Base-by-base conservation (phyloP, 1,140 invertebrate species). In the Schlechtendalia chinensis region DNA sequence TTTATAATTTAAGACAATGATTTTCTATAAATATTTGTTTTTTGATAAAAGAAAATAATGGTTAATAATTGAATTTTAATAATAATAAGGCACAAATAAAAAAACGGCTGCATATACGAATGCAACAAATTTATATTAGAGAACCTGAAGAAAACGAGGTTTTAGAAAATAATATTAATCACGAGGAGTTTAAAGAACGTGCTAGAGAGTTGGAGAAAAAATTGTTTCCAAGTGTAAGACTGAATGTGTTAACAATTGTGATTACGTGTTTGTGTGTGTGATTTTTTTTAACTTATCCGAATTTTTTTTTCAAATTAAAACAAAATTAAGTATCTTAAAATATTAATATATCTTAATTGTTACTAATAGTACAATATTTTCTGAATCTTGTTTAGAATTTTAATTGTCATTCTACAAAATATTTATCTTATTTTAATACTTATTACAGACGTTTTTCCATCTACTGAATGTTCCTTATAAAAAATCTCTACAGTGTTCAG, bases 131-230 rank as follows among this genome's bases (percentile, higher is more conserved):
- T 79, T 79, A 61, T 79, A 79, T 47, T 47, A 79, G 53, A 79
- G 58, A 79, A 63, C 75, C 75, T 19, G 75, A 32, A 79, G 39
- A 47, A 45, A 39, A 79, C 61, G 75, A 79, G 39, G 27, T 63
- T 45, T 79, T 79, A 63, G 56, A 79, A 45, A 79, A 79, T 79
- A 50, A 71, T 69, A n/a, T n/a, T n/a, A 59, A 77, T 53, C 58
- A 47, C 24, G 75, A 79, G 63, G 88, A 92, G 85, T 93, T 93
- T 85, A 89, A 92, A 86, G 91, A 93, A 86, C 88, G 92, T 81
- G 91, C 93, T 71, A 93, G 92, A 89, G 89, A 91, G 83, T 87
- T 94, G 83, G 93, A 94, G 86, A 88, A 89, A 86, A 92, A 93
- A 87, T 88, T 91, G 82, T 88, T 92, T 71, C 89, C 91, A 85